Conservation (phyloP, 2,113 vertebrate species). For the Narcine bancroftii region DNA sequence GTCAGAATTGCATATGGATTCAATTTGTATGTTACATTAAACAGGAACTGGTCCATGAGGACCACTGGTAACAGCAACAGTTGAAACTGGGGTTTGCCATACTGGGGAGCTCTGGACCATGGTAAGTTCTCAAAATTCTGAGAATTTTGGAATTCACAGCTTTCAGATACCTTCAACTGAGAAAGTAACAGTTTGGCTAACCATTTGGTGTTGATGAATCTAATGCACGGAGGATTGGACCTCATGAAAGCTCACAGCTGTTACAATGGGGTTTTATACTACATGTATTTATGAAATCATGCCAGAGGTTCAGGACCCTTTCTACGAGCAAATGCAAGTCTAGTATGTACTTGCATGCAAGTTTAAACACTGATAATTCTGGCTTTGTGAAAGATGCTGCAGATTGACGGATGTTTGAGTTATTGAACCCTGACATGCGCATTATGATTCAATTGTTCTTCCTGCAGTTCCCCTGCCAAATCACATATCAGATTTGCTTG, state of each 20-base stretch:
- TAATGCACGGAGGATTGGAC: not conserved
- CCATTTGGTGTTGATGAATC: no score
- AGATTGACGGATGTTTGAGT: not conserved
- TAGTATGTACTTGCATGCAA: not conserved
- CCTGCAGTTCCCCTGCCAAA: not conserved
- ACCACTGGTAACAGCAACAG: not conserved
- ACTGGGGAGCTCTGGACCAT: not conserved
- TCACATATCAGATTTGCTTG: not conserved
- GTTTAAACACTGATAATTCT: not conserved
- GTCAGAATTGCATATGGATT: slow-evolving; percentile 1
- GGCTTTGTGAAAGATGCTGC: no score
- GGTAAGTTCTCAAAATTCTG: not conserved
- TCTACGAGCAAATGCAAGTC: not conserved
- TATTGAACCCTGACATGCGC: not conserved
- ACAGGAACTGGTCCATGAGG: not conserved
- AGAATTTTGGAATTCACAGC: not conserved
- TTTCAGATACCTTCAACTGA: not conserved
- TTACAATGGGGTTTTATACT: not conserved
- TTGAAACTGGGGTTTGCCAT: not conserved
- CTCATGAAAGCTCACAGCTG: not conserved
- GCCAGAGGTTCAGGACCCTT: not conserved
- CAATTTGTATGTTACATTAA: slow-evolving; percentile 8
- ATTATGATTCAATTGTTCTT: not conserved
- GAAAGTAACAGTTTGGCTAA: not conserved
- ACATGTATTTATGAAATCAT: not conserved